Base-by-base conservation (phyloP, 1,140 invertebrate species). In the Nylanderia fulva region DNA sequence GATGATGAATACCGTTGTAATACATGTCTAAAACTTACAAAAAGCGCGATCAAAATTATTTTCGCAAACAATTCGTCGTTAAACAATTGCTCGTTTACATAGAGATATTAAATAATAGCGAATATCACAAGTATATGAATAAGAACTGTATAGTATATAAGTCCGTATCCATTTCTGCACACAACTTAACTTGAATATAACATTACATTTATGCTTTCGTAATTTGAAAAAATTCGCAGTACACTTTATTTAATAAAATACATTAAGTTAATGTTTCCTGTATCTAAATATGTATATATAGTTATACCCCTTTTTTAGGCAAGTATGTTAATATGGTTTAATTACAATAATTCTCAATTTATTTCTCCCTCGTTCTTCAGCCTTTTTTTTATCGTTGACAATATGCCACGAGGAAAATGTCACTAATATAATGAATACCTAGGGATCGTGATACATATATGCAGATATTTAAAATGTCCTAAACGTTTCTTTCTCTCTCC, bases 241-340 rank as follows among this genome's bases (percentile, higher is more conserved):
- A 88, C 68, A 63, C 71, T 86, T 76, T 79, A 54, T 77, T 86
- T 90, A 91, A 82, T 91, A 91, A 91, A 91, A 91, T 91, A 91
- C 84, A 84, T 86, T 79, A 87, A 86, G 69, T 89, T 79, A 71
- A 84, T 75, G 52, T 42, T 79, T 79, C 15, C 36, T 88, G 75
- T 72, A 77, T 60, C 24, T 79, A 84, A 75, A 63, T 86, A 79
- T 80, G 54, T 89, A 83, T 80, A 83, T 80, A 29, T 66, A 77
- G 24, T 64, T 66, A 29, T 86, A 39, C 42, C 63, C 13, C 27
- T 39, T 29, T 39, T 39, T 29, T 39, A 29, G 60, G 24, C 52
- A 82, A 80, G 33, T 60, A 63, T 48, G 15, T 58, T 69, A 79
- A 61, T 86, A 76, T 18, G 83, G 15, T 85, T 72, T 84, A 85